These are phyloP conservation scores for Anarhynchus alexandrinus DNA, from an alignment of 2,113 vertebrate species.

Conservation along the genomic window DNA sequence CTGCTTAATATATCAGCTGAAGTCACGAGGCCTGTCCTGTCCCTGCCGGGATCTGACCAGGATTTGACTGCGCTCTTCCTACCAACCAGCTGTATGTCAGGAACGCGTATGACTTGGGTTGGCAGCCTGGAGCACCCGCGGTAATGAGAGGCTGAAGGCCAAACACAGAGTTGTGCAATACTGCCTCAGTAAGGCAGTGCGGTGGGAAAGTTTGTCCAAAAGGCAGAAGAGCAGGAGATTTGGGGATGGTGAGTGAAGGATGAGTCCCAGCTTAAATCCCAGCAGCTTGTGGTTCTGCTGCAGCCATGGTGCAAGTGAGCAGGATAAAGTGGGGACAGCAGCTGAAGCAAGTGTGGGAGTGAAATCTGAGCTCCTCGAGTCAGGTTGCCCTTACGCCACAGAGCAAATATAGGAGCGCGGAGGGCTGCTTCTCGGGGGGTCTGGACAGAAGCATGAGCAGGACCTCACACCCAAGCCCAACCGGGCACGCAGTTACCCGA, in stretches of 20 bases:
- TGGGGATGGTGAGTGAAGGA: not conserved
- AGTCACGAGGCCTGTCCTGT: not conserved
- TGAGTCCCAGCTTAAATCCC: not conserved
- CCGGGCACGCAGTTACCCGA: fast-evolving
- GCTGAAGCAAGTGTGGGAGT: not conserved
- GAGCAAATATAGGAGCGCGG: not conserved
- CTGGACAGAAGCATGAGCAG: not conserved
- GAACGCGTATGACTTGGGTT: not conserved
- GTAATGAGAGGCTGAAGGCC: not conserved
- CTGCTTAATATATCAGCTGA: not conserved
- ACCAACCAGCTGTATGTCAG: not conserved
- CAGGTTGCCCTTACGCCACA: not conserved
- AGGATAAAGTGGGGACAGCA: not conserved
- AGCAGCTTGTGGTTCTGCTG: not conserved
- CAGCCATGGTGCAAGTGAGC: not conserved
- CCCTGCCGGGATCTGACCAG: not conserved
- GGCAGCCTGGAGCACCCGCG: not conserved
- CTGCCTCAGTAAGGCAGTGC: not conserved
- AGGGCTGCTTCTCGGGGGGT: not conserved
- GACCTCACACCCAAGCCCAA: not conserved
- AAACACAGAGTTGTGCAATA: not conserved
- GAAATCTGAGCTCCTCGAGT: not conserved
- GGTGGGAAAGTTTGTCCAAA: not conserved
- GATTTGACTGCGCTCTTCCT: not conserved
- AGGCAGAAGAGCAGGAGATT: not conserved